Percentiles rank a stretch among this genome's conserved stretches.
phyloP scores from a whole-genome alignment of 2,797 vertebrate genomes.

The Threskiornis aethiopicus region DNA sequence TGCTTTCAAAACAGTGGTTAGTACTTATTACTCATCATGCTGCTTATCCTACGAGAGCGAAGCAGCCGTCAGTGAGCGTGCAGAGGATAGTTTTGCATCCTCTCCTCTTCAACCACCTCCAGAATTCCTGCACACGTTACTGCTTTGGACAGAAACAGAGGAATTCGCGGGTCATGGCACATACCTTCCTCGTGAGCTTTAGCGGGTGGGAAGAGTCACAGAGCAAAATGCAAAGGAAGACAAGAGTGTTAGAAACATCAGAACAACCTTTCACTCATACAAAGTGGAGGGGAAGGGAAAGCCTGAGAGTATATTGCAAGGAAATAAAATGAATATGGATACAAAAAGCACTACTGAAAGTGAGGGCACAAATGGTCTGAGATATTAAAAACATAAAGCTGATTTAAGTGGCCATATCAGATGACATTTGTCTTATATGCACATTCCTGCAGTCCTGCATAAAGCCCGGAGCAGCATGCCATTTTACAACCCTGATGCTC shows the following conservation, averaged over 20 bases:
- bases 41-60: rapidly evolving
- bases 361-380: not conserved
- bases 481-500: not conserved
- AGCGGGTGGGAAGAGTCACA: constrained; percentile 55
- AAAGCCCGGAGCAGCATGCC: not conserved
- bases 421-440: not conserved
- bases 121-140: not conserved
- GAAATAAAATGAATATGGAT: not conserved
- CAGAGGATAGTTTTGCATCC: constrained; percentile 8
- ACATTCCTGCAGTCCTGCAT: not conserved
- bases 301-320: not conserved
- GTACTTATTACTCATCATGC: not conserved
- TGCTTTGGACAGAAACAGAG: not conserved
- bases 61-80: not conserved
- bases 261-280: not conserved
- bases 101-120: constrained; percentile 39
- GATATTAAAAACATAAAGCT: not conserved
- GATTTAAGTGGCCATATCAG: not conserved
- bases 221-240: constrained; percentile 59
- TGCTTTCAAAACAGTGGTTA: not conserved
- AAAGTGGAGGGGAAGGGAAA: not conserved
- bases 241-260: not conserved
- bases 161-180: constrained; percentile 46
- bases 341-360: not conserved
- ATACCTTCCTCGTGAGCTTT: constrained; percentile 74